phyloP scores from a whole-genome alignment of 2,797 vertebrate genomes.

The Acropternis orthonyx region DNA sequence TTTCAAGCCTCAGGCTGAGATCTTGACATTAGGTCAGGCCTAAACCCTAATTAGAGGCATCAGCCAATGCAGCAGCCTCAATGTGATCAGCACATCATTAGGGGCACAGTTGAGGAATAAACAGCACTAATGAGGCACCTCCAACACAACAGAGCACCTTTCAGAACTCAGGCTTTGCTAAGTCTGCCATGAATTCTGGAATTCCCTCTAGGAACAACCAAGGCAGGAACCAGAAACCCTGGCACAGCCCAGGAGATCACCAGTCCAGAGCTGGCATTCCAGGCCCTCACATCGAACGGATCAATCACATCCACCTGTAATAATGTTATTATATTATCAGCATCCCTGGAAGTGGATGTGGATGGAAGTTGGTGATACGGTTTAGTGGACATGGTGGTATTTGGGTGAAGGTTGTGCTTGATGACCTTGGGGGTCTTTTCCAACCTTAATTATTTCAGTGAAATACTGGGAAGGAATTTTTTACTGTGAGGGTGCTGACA shows the following conservation, averaged over 20 bases:
- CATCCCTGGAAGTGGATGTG: background rate
- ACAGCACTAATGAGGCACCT: background rate
- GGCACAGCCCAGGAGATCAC: background rate
- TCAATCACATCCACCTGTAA: fast-evolving
- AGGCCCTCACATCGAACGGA: background rate
- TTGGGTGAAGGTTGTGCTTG: background rate
- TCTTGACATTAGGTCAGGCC: background rate
- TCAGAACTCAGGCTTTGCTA: background rate
- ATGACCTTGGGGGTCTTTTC: background rate
- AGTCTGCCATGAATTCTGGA: background rate
- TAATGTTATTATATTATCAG: fast-evolving
- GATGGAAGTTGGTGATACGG: background rate
- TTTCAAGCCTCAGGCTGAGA: background rate
- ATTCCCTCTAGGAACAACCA: background rate
- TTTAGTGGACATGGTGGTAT: background rate
- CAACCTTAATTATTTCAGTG: background rate
- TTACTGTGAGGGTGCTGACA: no score
- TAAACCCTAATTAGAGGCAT: background rate
- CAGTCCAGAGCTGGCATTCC: background rate
- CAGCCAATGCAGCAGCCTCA: background rate
- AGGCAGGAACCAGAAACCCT: background rate
- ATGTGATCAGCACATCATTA: background rate
- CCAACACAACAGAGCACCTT: fast-evolving
- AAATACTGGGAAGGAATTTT: no score
- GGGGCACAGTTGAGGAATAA: background rate